phyloP scores from a whole-genome alignment of 2,888 invertebrate species.

The Proisotoma minuta region DNA sequence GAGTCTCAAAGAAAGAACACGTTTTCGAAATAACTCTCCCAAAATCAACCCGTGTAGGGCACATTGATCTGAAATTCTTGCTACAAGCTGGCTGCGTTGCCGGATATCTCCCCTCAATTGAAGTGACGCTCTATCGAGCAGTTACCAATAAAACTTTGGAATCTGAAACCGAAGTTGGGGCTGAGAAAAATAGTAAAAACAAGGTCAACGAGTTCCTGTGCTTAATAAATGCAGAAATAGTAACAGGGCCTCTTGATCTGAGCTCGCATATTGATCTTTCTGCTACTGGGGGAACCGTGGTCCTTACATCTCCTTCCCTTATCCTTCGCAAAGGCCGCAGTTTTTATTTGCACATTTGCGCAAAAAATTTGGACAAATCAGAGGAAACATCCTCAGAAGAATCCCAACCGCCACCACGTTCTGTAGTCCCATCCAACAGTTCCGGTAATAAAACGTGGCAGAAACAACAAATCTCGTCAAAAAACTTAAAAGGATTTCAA shows the following conservation, averaged over 20 bases:
- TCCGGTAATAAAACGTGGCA: background rate
- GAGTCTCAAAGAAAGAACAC: conserved; percentile 87
- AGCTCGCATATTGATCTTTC: conserved; percentile 77
- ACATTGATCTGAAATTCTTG: conserved; percentile 81
- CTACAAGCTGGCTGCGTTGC: conserved; percentile 71
- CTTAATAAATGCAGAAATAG: conserved; percentile 81
- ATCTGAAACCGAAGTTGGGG: conserved; percentile 27
- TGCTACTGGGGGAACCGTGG: conserved; percentile 76
- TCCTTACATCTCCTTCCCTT: conserved; percentile 78
- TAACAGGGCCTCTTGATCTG: conserved; percentile 82
- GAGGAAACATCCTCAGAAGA: background rate
- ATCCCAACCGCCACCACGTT: background rate
- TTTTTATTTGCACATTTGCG: conserved; percentile 53
- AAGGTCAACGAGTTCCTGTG: conserved; percentile 75
- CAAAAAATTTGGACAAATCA: conserved; percentile 35
- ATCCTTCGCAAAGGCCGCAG: conserved; percentile 72
- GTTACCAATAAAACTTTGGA: conserved; percentile 19
- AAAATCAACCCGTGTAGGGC: conserved; percentile 72
- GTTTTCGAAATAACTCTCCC: conserved; percentile 82
- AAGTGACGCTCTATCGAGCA: conserved; percentile 59
- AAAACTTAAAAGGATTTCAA: background rate
- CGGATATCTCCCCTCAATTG: conserved; percentile 65
- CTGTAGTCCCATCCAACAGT: background rate
- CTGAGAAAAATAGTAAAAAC: conserved; percentile 20
- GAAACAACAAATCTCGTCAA: background rate